Evolutionary conservation across 2,797 vertebrate genomes (phyloP).

Genomic region (Sitta carolinensis): DNA sequence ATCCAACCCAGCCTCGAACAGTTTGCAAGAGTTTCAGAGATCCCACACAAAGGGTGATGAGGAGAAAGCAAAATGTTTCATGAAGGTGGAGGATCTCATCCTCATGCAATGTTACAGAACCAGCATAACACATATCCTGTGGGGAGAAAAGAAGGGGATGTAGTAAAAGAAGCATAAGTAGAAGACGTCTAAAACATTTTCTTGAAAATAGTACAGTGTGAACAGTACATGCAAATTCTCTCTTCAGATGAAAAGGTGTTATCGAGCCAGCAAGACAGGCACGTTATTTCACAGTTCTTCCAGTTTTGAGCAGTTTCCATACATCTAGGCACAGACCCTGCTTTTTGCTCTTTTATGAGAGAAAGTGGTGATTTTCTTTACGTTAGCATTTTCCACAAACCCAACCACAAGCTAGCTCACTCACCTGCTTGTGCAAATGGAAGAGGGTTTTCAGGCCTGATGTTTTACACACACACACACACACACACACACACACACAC

Average conservation of each 20-base stretch:
- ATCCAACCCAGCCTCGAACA: accelerated
- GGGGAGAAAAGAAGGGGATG: background rate
- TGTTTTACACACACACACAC: background rate
- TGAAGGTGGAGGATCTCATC: background rate
- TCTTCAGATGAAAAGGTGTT: background rate
- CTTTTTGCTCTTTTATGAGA: background rate
- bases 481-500: too few relatives aligned
- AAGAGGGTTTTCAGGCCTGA: background rate
- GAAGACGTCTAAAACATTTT: background rate
- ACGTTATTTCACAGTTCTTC: background rate
- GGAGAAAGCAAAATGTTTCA: background rate
- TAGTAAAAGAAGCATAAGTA: background rate
- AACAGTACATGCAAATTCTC: background rate
- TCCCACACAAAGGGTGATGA: background rate
- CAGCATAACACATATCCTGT: background rate
- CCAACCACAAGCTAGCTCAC: background rate
- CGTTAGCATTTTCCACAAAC: background rate
- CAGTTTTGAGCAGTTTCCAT: background rate
- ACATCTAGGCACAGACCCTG: background rate
- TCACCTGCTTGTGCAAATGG: background rate
- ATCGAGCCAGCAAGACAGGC: background rate
- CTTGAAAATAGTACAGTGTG: background rate
- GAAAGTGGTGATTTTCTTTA: background rate
- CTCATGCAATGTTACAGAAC: background rate
- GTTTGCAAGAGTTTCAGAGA: background rate